phyloP scores from a whole-genome alignment of 2,888 invertebrate species.

The Teleiodes luculella region DNA sequence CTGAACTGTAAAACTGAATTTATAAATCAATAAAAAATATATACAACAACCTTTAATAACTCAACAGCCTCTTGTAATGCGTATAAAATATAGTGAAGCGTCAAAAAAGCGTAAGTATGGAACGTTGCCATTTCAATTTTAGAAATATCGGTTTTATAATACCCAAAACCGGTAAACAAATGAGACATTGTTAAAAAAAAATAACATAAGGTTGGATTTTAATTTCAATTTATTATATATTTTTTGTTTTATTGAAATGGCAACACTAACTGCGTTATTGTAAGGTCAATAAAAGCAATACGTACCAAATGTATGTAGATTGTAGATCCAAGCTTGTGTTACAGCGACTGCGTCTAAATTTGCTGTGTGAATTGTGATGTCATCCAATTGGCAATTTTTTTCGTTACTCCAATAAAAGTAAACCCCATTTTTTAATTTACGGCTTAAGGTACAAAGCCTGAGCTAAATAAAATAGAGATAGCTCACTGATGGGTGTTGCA shows the following conservation, averaged over 20 bases:
- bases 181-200: too few species aligned
- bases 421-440: too few species aligned
- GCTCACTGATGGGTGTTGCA: too few species aligned
- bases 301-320: conserved; percentile 25
- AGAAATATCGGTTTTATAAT: background rate
- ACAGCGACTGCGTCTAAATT: conserved; percentile 17
- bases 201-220: too few species aligned
- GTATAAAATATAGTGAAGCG: conserved; percentile 32
- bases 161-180: background rate
- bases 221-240: background rate
- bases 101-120: conserved; percentile 23
- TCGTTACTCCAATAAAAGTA: too few species aligned
- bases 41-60: background rate
- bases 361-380: conserved; percentile 10
- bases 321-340: conserved; percentile 21
- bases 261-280: conserved; percentile 14
- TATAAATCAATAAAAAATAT: too few species aligned
- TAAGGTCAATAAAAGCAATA: conserved; percentile 27
- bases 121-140: conserved; percentile 12
- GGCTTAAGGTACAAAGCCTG: too few species aligned
- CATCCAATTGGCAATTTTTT: background rate
- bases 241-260: conserved; percentile 7
- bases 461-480: too few species aligned
- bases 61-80: conserved; percentile 2
- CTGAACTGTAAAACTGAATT: too few species aligned